Evolutionary conservation across 2,113 vertebrate genomes (phyloP).

Genomic region (Nanger granti): DNA sequence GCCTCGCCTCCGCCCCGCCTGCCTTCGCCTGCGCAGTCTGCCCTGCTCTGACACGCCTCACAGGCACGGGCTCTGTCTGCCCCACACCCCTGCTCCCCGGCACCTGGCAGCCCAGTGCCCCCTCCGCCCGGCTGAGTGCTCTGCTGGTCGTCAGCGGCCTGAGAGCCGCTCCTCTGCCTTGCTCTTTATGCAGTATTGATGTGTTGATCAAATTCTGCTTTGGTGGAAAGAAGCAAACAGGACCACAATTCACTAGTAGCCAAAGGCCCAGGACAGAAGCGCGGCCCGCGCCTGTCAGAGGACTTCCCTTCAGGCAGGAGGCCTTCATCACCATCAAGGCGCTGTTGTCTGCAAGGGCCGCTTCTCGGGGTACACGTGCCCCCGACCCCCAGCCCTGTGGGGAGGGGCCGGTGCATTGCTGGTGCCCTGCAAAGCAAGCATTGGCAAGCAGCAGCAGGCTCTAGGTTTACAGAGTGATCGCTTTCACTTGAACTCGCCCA

Average conservation of each 20-base stretch:
- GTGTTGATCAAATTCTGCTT: not conserved
- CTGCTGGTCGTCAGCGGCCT: not conserved
- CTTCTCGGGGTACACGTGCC: not conserved
- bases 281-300: not conserved
- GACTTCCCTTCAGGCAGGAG: not conserved
- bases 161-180: not conserved
- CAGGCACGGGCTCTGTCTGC: fast-evolving
- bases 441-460: fast-evolving
- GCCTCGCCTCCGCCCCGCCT: fast-evolving
- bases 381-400: fast-evolving
- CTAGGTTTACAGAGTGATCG: no score
- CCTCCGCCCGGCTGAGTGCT: fast-evolving
- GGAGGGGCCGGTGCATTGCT: fast-evolving
- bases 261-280: not conserved
- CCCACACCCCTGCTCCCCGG: not conserved
- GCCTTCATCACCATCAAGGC: not conserved
- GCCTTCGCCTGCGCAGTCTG: not conserved
- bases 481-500: not conserved
- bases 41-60: fast-evolving
- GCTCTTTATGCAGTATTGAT: fast-evolving
- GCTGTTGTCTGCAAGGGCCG: no score
- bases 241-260: no score
- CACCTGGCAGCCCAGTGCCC: not conserved
- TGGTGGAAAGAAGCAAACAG: not conserved
- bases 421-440: not conserved